A percentile compares a stretch with the other conserved stretches of the same genome.
Conservation (phyloP, 2,888 invertebrate genomes). For the Trachelus tabidus region DNA sequence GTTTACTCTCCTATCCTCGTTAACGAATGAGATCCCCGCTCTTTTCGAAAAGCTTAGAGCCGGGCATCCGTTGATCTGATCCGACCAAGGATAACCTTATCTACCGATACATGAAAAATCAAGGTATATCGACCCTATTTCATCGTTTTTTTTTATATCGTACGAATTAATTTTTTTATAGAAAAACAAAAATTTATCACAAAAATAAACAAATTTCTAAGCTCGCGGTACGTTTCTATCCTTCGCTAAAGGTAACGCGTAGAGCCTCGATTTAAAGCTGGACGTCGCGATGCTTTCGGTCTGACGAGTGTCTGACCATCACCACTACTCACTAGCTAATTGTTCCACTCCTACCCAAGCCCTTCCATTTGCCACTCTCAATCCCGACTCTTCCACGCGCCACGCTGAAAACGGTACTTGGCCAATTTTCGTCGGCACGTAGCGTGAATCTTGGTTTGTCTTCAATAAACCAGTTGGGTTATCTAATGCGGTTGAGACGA, state of each 20-base stretch:
- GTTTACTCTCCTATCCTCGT: not conserved
- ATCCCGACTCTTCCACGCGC: not conserved
- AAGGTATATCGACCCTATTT: not conserved
- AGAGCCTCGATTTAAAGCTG: not conserved
- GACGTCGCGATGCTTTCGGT: not conserved
- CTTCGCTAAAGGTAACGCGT: not conserved
- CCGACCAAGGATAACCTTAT: not conserved
- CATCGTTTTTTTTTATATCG: not conserved
- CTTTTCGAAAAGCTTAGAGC: not conserved
- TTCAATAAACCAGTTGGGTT: not conserved
- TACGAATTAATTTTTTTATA: not conserved
- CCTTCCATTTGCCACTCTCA: not conserved
- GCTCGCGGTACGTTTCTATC: not conserved
- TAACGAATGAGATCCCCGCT: not conserved
- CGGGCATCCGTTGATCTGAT: not conserved
- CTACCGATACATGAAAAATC: not conserved
- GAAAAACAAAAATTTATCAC: not conserved
- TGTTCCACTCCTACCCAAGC: conserved; percentile 11
- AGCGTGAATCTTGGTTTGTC: not conserved
- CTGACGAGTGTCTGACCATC: conserved; percentile 16
- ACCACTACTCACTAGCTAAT: conserved; percentile 23
- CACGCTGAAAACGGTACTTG: not conserved
- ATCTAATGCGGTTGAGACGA: not conserved
- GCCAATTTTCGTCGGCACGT: not conserved
- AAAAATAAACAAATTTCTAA: not conserved